phyloP scores from a whole-genome alignment of 2,113 vertebrate genomes.

The Hipposideros armiger region DNA sequence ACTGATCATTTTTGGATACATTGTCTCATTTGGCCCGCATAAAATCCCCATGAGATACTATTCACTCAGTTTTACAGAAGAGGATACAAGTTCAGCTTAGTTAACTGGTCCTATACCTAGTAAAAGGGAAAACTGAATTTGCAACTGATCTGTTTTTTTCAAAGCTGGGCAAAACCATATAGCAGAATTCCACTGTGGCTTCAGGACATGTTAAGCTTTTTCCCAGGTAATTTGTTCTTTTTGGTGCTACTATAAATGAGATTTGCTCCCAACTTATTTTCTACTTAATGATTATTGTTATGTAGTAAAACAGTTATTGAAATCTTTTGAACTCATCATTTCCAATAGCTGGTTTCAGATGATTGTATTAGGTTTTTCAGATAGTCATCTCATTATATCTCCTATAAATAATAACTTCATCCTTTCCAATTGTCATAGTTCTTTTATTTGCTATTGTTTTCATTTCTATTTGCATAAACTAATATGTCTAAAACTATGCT shows the following conservation, averaged over 20 bases:
- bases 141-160: not conserved
- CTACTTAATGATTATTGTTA: conserved; percentile 26
- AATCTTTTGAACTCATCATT: conserved; percentile 3
- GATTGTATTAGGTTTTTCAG: not conserved
- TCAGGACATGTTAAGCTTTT: not conserved
- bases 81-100: not conserved
- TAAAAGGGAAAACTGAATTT: not conserved
- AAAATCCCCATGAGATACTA: not conserved
- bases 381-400: not conserved
- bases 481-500: not conserved
- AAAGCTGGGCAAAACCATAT: not conserved
- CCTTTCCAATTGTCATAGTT: not conserved
- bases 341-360: not conserved
- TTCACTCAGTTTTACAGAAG: not conserved
- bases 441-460: conserved; percentile 32
- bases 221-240: not conserved
- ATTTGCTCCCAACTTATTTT: conserved; percentile 13
- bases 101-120: not conserved
- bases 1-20: not conserved
- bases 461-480: not conserved
- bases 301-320: conserved; percentile 7
- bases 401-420: not conserved
- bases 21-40: not conserved
- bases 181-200: not conserved
- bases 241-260: not conserved